Percentiles rank a stretch among this genome's conserved stretches.
Conservation (phyloP, 2,113 vertebrate species). For the Laterallus jamaicensis region DNA sequence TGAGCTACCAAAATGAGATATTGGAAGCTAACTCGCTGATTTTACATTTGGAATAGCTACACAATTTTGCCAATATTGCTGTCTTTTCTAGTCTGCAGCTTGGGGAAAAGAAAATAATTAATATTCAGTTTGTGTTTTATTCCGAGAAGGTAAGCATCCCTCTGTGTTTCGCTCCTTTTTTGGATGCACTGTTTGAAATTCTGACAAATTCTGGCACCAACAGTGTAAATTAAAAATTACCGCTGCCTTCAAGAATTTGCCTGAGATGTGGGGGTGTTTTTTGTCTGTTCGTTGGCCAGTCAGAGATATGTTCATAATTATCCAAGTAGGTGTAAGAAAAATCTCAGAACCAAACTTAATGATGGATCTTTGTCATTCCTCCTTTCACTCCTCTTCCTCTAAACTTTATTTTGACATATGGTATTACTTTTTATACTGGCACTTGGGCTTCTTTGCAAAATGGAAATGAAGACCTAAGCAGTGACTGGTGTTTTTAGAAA, state of each 20-base stretch:
- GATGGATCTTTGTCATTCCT: background rate
- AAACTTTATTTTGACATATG: constrained; percentile 43
- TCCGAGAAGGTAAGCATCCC: background rate
- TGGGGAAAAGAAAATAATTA: background rate
- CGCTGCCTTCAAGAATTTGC: background rate
- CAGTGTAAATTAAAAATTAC: background rate
- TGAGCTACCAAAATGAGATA: background rate
- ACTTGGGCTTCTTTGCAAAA: background rate
- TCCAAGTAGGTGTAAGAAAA: background rate
- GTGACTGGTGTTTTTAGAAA: constrained; percentile 16
- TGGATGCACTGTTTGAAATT: background rate
- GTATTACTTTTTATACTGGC: constrained; percentile 3
- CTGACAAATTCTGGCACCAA: background rate
- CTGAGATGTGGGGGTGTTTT: background rate
- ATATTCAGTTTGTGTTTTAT: background rate
- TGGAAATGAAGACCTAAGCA: background rate
- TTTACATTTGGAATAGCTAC: background rate
- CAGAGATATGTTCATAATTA: background rate
- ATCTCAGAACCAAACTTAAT: background rate
- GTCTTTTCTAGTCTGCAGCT: background rate
- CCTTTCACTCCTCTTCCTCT: background rate
- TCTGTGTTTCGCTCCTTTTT: background rate
- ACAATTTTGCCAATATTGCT: background rate
- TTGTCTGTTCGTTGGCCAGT: background rate
- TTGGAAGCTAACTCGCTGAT: background rate